Evolutionary conservation across 1,140 invertebrate species (phyloP), one percentile per base, ranked within the genome.

Genomic region (Sminthurinus signatus): DNA sequence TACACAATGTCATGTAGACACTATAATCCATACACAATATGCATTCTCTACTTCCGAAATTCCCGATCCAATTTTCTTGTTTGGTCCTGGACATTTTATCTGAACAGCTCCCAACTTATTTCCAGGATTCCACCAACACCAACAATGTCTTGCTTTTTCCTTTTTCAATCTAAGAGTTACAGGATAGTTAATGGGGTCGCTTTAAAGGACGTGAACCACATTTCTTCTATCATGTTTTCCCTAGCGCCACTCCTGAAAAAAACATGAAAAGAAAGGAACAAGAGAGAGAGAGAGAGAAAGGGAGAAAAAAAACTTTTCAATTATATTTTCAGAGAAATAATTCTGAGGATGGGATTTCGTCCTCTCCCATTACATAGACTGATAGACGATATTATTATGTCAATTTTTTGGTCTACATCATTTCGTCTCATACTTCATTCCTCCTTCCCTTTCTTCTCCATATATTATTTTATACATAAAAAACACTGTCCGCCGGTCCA

Each of bases 301-400:
- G 44, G n/a, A 19, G 29, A 44, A 31, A 55, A 64, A 63, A 64
- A 64, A 64, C 62, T 64, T 64, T 64, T 64, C 62, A 64, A 64
- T 64, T 64, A 64, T 19, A 36, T 19, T n/a, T n/a, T 42, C 39
- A 23, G 23, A 39, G 55, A 52, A 62, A 51, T n/a, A 64, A 64
- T 54, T 58, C 54, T 44, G 21, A 64, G 62, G 55, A 29, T 58
- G 62, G 54, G 58, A 42, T 21, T 21, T 42, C 58, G 54, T 43
- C 62, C 62, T 64, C 46, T 51, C 25, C 62, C 32, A 64, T 64
- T 64, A 64, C n/a, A n/a, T 64, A 55, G 62, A 17, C 62, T 44
- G 58, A n/a, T n/a, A n/a, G n/a, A n/a, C n/a, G n/a, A n/a, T n/a
- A n/a, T n/a, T n/a, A n/a, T n/a, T 64, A 64, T 64, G 62, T 64